Evolutionary conservation across 37 sponge, comb jelly and placozoan genomes (phyloP), one percentile per base, ranked within the genome.

Genomic region (Theonella swinhoei): DNA sequence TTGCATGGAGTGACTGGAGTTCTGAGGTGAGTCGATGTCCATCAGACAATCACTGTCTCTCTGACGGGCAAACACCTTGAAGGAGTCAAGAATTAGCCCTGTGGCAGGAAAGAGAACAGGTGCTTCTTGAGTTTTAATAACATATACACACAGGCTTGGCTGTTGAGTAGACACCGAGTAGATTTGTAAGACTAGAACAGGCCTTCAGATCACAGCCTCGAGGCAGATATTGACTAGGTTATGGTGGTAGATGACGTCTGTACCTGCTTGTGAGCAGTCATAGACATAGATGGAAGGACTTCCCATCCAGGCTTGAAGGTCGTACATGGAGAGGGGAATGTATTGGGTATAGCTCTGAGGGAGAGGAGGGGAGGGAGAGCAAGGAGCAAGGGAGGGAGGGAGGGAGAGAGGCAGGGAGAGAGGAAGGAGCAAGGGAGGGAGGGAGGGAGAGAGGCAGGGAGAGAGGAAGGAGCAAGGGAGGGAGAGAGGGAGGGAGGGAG

Each of bases 191-290:
- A n/a, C n/a, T n/a, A n/a, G n/a, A n/a, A n/a, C 39, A 33, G 73
- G 41, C 41, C 39, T 59, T 20, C 20, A 59, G 20, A 14, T 30
- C 29, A 65, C 22, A 31, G 29, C 77, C 41, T 58, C 41, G 61
- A 76, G 9, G 24, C 30, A 60, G 19, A 19, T 35, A 78, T 23
- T 14, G 23, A 14, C 24, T 30, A 19, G 29, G n/a, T 23, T 32
- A 25, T 9, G 22, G 28, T n/a, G 28, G 22, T 24, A 22, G 26
- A 58, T 31, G n/a, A 5, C 2, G 40, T 19, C 2, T 68, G 32
- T 60, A 97, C 97, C 97, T 32, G 99, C 99, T 62, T 92, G 76
- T 14, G 93, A 92, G 83, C 99, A 99, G 72, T 99, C 99, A 72
- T 89, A 95, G 25, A 96, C 88, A 75, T 91, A 96, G 30, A 99